Conservation (phyloP, 2,888 invertebrate genomes). For the Iselma pallidipennis region DNA sequence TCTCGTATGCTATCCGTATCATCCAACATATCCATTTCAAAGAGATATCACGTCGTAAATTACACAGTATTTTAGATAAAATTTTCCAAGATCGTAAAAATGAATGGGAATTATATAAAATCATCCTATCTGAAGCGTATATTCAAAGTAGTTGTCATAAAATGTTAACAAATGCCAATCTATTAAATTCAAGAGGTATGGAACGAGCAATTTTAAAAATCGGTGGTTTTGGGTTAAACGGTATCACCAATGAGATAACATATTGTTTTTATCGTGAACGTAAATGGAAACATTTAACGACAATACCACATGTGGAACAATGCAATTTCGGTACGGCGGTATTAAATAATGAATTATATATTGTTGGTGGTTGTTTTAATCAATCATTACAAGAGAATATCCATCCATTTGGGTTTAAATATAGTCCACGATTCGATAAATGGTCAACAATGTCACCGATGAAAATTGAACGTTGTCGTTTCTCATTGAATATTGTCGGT, state of each 20-base stretch:
- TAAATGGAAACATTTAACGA: conserved; percentile 67
- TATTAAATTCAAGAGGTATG: conserved; percentile 70
- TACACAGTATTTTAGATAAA: conserved; percentile 44
- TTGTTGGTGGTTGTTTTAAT: conserved; percentile 74
- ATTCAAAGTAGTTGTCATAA: conserved; percentile 35
- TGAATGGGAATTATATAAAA: conserved; percentile 50
- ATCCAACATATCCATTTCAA: conserved; percentile 58
- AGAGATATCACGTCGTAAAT: conserved; percentile 52
- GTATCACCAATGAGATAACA: conserved; percentile 69
- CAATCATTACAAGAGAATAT: conserved; percentile 69
- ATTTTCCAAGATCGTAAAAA: conserved; percentile 41
- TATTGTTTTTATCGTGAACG: conserved; percentile 64
- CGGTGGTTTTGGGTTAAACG: conserved; percentile 69
- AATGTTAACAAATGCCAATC: conserved; percentile 33
- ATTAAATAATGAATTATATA: conserved; percentile 68
- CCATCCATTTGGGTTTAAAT: conserved; percentile 72
- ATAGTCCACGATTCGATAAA: conserved; percentile 61
- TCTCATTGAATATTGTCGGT: conserved; percentile 65
- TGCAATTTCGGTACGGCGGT: conserved; percentile 74
- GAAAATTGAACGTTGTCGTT: conserved; percentile 67
- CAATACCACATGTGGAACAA: conserved; percentile 74
- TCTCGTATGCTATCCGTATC: conserved; percentile 54
- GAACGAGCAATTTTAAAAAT: conserved; percentile 69
- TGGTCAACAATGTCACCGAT: conserved; percentile 73
- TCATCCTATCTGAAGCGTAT: conserved; percentile 52